A percentile compares a stretch with the other conserved stretches of the same genome.
Evolutionary conservation across 2,797 vertebrate genomes (phyloP).

Genomic region (Alcedo atthis): DNA sequence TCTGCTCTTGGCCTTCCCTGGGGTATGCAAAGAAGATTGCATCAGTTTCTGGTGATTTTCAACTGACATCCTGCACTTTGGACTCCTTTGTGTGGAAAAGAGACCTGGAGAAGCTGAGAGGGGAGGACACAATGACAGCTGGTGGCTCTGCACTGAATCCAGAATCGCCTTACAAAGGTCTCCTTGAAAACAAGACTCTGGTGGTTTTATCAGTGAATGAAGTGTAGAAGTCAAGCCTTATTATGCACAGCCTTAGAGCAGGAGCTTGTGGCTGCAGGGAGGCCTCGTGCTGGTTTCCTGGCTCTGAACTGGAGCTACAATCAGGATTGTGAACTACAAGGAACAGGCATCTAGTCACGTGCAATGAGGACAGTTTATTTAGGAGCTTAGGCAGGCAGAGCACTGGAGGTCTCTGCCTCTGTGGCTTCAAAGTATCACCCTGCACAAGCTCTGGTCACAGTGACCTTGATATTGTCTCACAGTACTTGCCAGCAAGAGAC

Average conservation of each 20-base stretch:
- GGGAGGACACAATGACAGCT: background rate
- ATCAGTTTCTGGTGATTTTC: background rate
- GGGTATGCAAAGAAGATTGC: background rate
- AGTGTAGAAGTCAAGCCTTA: constrained; percentile 30
- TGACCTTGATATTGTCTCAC: background rate
- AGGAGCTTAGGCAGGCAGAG: background rate
- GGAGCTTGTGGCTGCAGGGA: background rate
- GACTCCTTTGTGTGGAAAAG: background rate
- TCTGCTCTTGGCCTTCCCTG: constrained; percentile 1
- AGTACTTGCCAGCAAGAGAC: background rate
- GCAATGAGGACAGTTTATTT: background rate
- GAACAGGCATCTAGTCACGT: background rate
- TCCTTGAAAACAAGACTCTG: background rate
- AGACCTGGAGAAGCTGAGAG: background rate
- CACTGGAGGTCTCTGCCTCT: background rate
- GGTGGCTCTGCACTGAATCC: constrained; percentile 32
- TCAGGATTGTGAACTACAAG: background rate
- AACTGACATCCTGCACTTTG: background rate
- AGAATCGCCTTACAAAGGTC: background rate
- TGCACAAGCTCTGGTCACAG: background rate
- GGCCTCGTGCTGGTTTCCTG: background rate
- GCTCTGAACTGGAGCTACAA: background rate
- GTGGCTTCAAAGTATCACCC: background rate
- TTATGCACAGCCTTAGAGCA: constrained; percentile 48
- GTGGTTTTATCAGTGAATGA: background rate